phyloP scores from a whole-genome alignment of 1,140 invertebrate genomes.

The Orius laevigatus region DNA sequence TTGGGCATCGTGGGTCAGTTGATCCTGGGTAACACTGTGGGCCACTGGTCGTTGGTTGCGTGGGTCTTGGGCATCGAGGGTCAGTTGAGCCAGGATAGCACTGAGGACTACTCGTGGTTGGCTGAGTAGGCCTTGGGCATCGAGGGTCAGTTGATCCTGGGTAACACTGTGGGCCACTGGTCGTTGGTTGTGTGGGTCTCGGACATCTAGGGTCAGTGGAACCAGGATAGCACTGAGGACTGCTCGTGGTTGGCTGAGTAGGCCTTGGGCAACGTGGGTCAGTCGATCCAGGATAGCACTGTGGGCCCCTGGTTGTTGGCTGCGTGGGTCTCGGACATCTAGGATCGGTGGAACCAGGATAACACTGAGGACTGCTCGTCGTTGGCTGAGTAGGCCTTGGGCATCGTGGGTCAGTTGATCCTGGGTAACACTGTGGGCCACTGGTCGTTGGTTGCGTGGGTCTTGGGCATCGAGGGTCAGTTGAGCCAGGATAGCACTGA shows the following conservation, averaged over 20 bases:
- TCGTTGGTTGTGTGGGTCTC: conserved; percentile 9
- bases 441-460: conserved; percentile 21
- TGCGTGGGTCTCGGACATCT: conserved; percentile 25
- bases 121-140: too few relatives aligned
- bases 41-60: conserved; percentile 16
- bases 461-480: conserved; percentile 25
- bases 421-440: conserved; percentile 22
- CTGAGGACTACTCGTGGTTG: too few relatives aligned
- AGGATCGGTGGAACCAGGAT: conserved; percentile 25
- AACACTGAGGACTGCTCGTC: conserved; percentile 24
- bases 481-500: conserved; percentile 22
- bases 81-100: too few relatives aligned
- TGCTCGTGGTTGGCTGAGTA: conserved; percentile 1
- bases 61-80: conserved; percentile 26
- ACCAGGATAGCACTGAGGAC: conserved; percentile 23
- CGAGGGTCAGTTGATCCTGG: too few relatives aligned
- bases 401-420: conserved; percentile 21
- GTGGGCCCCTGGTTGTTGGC: conserved; percentile 16
- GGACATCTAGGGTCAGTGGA: conserved; percentile 27
- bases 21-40: too few relatives aligned
- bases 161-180: conserved; percentile 21
- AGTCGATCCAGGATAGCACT: too few relatives aligned
- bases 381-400: conserved; percentile 19
- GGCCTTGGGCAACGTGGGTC: too few relatives aligned
- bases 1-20: too few relatives aligned